A percentile compares a stretch with the other conserved stretches of the same genome.
phyloP scores from a whole-genome alignment of 2,888 invertebrate genomes.

The Spodoptera littoralis region DNA sequence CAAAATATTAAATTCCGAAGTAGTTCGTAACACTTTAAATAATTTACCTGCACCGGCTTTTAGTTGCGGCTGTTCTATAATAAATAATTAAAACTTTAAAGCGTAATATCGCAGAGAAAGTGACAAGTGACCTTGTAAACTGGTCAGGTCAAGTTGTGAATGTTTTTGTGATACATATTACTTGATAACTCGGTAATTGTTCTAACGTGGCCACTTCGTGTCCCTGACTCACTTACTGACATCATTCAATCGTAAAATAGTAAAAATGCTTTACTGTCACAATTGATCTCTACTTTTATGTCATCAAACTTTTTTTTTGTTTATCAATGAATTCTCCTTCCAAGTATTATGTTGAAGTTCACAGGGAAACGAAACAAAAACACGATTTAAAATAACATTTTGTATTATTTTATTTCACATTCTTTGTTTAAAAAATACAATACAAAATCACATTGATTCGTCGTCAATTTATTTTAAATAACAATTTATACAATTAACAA shows the following conservation, averaged over 20 bases:
- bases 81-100: conserved; percentile 12
- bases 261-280: conserved; percentile 21
- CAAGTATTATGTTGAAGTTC: conserved; percentile 8
- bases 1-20: too few species aligned
- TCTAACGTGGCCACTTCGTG: conserved; percentile 35
- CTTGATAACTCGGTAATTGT: conserved; percentile 41
- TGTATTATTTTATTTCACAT: conserved; percentile 75
- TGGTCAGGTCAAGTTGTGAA: conserved; percentile 49
- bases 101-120: conserved; percentile 47
- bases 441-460: conserved; percentile 79
- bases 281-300: conserved; percentile 26
- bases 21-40: too few species aligned
- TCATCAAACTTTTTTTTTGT: conserved; percentile 24
- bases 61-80: background rate
- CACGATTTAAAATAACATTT: conserved; percentile 63
- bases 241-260: conserved; percentile 37
- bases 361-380: conserved; percentile 43
- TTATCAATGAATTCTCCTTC: conserved; percentile 19
- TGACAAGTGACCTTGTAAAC: conserved; percentile 43
- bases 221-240: conserved; percentile 50
- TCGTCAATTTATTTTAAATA: conserved; percentile 70
- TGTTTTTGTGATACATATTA: conserved; percentile 40
- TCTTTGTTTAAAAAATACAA: conserved; percentile 79
- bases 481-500: conserved; percentile 73
- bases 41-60: conserved; percentile 24